Conservation (phyloP, 30 jellyfish, hydroid and myxozoan species). For the Catostylus mosaicus region DNA sequence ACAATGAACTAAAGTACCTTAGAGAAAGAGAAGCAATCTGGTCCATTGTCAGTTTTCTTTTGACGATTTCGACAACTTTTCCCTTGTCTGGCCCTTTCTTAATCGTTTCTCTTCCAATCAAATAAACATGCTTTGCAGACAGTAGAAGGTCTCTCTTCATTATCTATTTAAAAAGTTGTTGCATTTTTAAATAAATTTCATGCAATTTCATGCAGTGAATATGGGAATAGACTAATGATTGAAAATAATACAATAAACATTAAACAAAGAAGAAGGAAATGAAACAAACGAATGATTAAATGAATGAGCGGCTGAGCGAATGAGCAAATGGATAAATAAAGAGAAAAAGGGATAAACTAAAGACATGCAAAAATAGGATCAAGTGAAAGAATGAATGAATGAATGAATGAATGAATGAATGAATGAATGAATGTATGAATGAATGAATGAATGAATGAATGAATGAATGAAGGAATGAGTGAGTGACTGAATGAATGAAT, state of each 20-base stretch:
- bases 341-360: not conserved
- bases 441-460: too few species aligned
- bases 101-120: slow-evolving; percentile 96
- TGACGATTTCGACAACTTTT: slow-evolving; percentile 87
- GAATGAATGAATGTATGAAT: not conserved
- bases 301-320: too few species aligned
- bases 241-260: too few species aligned
- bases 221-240: not conserved
- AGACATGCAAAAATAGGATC: not conserved
- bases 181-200: too few species aligned
- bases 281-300: too few species aligned
- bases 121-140: slow-evolving; percentile 90
- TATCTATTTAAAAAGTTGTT: slow-evolving; percentile 28
- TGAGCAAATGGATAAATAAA: too few species aligned
- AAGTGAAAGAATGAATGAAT: not conserved
- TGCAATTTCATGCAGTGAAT: too few species aligned
- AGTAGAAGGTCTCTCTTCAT: slow-evolving; percentile 90
- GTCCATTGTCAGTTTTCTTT: slow-evolving; percentile 88
- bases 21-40: slow-evolving; percentile 80
- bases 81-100: slow-evolving; percentile 99
- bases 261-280: too few species aligned
- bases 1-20: slow-evolving; percentile 89
- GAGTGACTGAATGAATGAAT: too few species aligned
- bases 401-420: not conserved
- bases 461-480: too few species aligned